These are phyloP conservation scores for Ammodytes marinus DNA, from an alignment of 2,113 vertebrate species.

Conservation along the genomic window DNA sequence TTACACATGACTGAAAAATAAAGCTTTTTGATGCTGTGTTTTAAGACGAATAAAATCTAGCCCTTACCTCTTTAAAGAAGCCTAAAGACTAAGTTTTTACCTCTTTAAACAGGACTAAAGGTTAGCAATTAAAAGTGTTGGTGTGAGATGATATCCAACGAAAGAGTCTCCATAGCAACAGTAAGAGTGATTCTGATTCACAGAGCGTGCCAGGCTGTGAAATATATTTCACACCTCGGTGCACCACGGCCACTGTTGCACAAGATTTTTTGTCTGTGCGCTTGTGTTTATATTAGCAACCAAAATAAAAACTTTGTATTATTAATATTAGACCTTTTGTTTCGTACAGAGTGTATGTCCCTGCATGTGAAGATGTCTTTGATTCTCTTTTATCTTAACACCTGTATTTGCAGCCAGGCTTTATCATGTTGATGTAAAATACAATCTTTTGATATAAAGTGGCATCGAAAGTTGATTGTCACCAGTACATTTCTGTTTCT, in stretches of 20 bases:
- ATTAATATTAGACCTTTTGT: constrained; percentile 8
- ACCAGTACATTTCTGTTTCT: background rate
- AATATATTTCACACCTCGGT: constrained; percentile 81
- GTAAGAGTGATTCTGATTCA: constrained; percentile 81
- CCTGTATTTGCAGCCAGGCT: background rate
- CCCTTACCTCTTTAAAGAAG: constrained; percentile 6
- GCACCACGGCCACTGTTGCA: constrained; percentile 54
- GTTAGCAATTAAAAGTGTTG: constrained; percentile 80
- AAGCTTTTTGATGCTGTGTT: background rate
- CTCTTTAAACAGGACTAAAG: constrained; percentile 70
- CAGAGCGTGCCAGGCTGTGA: constrained; percentile 77
- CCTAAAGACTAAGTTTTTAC: constrained; percentile 52
- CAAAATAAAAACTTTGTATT: constrained; percentile 39
- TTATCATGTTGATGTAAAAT: background rate
- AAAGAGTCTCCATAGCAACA: constrained; percentile 82
- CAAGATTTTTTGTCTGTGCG: constrained; percentile 49
- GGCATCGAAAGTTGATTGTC: background rate
- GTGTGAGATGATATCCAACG: constrained; percentile 70
- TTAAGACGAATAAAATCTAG: background rate
- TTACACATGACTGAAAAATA: background rate
- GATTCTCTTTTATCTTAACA: background rate
- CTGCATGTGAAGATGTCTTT: background rate
- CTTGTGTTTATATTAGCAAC: constrained; percentile 21
- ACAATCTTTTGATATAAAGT: background rate
- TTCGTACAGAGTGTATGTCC: background rate